Conservation (phyloP, 2,888 invertebrate genomes). For the Germaria angustata region DNA sequence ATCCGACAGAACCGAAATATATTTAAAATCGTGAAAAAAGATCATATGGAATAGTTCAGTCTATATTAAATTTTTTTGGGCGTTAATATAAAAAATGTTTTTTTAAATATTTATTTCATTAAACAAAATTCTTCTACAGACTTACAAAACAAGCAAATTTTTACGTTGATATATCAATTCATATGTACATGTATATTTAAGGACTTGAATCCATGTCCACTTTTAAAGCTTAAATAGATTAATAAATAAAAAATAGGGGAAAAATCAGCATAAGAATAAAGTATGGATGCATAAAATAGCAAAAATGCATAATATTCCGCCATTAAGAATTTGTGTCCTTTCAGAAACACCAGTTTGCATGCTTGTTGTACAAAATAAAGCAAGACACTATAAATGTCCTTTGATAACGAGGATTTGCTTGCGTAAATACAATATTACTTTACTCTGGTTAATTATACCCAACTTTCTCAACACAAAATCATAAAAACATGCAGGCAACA, state of each 20-base stretch:
- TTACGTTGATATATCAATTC: no score
- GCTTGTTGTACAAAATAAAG: constrained; percentile 9
- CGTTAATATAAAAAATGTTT: no score
- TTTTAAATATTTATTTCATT: no score
- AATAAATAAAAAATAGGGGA: constrained; percentile 40
- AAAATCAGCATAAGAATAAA: constrained; percentile 7
- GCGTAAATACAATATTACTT: constrained; percentile 63
- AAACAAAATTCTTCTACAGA: no score
- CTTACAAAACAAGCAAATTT: no score
- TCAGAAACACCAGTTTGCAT: constrained; percentile 7
- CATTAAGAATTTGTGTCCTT: background rate
- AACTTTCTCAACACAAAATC: constrained; percentile 29
- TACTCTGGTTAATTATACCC: constrained; percentile 54
- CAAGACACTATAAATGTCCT: constrained; percentile 57
- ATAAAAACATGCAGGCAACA: background rate
- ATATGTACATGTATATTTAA: no score
- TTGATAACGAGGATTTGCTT: constrained; percentile 66
- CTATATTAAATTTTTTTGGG: no score
- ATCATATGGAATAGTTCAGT: no score
- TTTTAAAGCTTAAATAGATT: constrained; percentile 45
- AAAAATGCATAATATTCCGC: background rate
- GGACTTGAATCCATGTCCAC: constrained; percentile 15
- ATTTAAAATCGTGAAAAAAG: no score
- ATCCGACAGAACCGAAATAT: no score
- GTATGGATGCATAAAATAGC: constrained; percentile 6